phyloP scores from a whole-genome alignment of 2,888 invertebrate genomes.

The Bombyx huttoni region DNA sequence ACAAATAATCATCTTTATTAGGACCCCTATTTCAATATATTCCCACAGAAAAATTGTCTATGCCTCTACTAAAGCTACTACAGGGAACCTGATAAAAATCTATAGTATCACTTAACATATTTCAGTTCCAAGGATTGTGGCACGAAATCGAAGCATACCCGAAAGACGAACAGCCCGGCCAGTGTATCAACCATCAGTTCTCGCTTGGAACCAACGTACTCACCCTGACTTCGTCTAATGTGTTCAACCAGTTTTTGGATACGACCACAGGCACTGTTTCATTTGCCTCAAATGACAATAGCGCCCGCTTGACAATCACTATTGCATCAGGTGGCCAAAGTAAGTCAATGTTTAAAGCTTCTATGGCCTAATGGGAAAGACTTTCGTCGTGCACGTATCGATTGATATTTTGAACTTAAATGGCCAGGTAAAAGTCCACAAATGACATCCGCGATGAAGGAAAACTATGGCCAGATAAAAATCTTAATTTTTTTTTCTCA shows the following conservation, averaged over 20 bases:
- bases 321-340: slow-evolving; percentile 11
- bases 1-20: no score
- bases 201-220: slow-evolving; percentile 13
- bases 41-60: no score
- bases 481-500: no score
- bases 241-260: slow-evolving; percentile 20
- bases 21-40: no score
- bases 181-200: slow-evolving; percentile 37
- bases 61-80: no score
- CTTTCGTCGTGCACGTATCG: no score
- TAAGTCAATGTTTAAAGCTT: slow-evolving; percentile 7
- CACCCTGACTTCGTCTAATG: slow-evolving; percentile 22
- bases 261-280: slow-evolving; percentile 17
- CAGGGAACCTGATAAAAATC: no score
- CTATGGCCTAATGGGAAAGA: no score
- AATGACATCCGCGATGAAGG: no score
- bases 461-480: no score
- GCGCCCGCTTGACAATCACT: slow-evolving; percentile 28
- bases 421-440: no score
- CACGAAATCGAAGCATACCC: slow-evolving; percentile 38
- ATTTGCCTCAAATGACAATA: slow-evolving; percentile 20
- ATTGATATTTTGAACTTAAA: no score
- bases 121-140: slow-evolving; percentile 36
- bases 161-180: slow-evolving; percentile 28
- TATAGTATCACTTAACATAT: slow-evolving; percentile 1